Evolutionary conservation across 1,140 invertebrate genomes (phyloP).

Genomic region (Hylaeus anthracinus): DNA sequence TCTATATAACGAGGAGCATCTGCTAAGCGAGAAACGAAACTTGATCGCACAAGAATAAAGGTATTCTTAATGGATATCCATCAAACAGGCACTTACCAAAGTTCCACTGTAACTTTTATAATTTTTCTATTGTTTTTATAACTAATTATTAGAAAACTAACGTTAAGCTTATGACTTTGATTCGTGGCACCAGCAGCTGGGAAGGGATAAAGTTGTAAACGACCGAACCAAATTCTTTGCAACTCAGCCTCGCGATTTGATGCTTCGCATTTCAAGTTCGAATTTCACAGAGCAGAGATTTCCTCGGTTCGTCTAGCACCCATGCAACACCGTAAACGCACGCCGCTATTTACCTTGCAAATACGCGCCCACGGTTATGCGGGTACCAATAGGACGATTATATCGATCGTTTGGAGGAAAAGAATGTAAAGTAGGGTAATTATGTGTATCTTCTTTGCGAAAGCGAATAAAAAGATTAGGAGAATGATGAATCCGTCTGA

Average conservation of each 20-base stretch:
- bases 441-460: not conserved
- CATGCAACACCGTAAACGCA: not conserved
- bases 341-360: not conserved
- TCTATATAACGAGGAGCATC: too few relatives aligned
- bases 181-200: conserved; percentile 19
- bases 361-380: not conserved
- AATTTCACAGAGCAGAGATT: conserved; percentile 31
- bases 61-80: too few relatives aligned
- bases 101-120: too few relatives aligned
- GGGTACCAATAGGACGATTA: not conserved
- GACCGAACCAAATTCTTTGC: conserved; percentile 37
- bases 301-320: conserved; percentile 10
- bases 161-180: not conserved
- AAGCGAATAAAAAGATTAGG: not conserved
- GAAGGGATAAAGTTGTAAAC: conserved; percentile 9
- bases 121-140: too few relatives aligned
- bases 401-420: not conserved
- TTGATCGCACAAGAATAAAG: too few relatives aligned
- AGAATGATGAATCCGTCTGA: not conserved
- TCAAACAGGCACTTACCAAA: too few relatives aligned
- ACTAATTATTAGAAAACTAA: too few relatives aligned
- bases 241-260: conserved; percentile 17
- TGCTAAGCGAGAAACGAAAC: too few relatives aligned
- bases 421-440: not conserved
- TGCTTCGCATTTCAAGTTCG: conserved; percentile 4